Evolutionary conservation across 2,888 invertebrate genomes (phyloP).

Genomic region (Neoascia interrupta): DNA sequence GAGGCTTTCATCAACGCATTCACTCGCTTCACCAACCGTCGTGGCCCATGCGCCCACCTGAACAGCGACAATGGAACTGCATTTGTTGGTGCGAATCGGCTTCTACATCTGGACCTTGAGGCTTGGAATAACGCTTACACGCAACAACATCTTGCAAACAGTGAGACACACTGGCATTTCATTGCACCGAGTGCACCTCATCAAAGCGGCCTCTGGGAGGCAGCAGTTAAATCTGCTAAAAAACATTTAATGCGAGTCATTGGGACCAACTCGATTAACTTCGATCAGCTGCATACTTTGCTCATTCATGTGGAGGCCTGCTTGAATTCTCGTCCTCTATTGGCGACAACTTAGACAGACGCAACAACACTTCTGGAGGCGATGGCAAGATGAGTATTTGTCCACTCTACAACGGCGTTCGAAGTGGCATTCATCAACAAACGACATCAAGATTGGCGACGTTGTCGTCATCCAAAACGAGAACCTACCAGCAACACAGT

Average conservation of each 20-base stretch:
- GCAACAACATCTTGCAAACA: constrained; percentile 10
- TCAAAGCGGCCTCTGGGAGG: too few species aligned
- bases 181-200: constrained; percentile 28
- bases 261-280: constrained; percentile 27
- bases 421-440: constrained; percentile 10
- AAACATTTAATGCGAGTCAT: constrained; percentile 29
- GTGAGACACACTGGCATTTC: constrained; percentile 33
- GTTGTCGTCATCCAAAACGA: constrained; percentile 26
- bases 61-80: constrained; percentile 38
- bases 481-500: constrained; percentile 21
- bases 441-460: constrained; percentile 25
- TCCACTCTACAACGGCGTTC: constrained; percentile 29
- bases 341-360: constrained; percentile 31
- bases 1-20: constrained; percentile 37
- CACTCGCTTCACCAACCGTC: constrained; percentile 23
- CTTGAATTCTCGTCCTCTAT: constrained; percentile 32
- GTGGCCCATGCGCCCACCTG: constrained; percentile 41
- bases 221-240: constrained; percentile 23
- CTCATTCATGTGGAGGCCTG: constrained; percentile 30
- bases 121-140: constrained; percentile 16
- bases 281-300: constrained; percentile 28
- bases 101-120: constrained; percentile 8
- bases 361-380: constrained; percentile 28
- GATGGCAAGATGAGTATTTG: constrained; percentile 26
- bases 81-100: constrained; percentile 20